Conservation (phyloP, 1,140 invertebrate genomes). For the Drosophila suzukii region DNA sequence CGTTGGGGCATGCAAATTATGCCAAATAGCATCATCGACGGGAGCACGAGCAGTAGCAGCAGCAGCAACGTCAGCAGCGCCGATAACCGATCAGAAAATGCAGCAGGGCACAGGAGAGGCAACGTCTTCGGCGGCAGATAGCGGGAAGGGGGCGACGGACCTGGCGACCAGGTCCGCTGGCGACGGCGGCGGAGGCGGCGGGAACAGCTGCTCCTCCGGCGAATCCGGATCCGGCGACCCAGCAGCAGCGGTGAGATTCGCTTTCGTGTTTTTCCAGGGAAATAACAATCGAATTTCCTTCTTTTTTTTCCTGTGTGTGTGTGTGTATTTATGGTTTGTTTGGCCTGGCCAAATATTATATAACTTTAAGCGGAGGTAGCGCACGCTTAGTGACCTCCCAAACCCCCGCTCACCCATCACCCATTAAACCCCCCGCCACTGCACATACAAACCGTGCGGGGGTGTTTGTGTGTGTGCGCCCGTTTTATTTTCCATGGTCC, state of each 20-base stretch:
- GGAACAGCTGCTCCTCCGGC: conserved; percentile 29
- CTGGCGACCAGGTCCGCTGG: conserved; percentile 3
- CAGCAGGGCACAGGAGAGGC: conserved; percentile 29
- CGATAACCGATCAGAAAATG: conserved; percentile 37
- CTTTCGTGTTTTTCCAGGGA: background rate
- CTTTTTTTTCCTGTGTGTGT: conserved; percentile 6
- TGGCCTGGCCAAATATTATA: conserved; percentile 48
- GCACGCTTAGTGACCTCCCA: conserved; percentile 57
- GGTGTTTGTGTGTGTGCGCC: conserved; percentile 11
- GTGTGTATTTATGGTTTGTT: conserved; percentile 30
- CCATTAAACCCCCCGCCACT: background rate
- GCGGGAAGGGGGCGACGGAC: conserved; percentile 20
- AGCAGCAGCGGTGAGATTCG: conserved; percentile 29
- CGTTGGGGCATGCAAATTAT: conserved; percentile 69
- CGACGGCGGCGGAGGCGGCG: conserved; percentile 13
- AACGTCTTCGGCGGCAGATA: conserved; percentile 35
- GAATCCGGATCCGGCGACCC: conserved; percentile 10
- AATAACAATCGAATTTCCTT: background rate
- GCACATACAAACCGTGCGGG: conserved; percentile 14
- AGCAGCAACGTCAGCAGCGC: conserved; percentile 27
- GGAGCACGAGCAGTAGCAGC: conserved; percentile 49
- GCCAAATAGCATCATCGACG: conserved; percentile 68
- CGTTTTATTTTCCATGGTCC: conserved; percentile 46
- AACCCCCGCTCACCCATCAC: background rate
- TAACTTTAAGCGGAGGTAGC: conserved; percentile 41